Percentiles rank a stretch among this genome's conserved stretches.
Conservation (phyloP, 2,113 vertebrate genomes). For the Chaetops frenatus region DNA sequence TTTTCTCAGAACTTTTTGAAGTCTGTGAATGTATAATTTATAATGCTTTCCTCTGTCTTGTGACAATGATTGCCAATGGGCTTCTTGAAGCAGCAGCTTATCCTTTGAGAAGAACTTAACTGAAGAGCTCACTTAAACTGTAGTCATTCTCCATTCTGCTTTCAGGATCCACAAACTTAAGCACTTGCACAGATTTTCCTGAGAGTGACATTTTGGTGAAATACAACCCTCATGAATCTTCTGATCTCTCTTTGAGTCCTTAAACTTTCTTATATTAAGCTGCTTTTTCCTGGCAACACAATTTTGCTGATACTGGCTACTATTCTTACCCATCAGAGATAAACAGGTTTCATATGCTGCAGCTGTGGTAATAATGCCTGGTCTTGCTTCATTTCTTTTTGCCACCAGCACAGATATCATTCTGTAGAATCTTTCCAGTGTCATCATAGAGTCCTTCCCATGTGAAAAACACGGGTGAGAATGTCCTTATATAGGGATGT, state of each 20-base stretch:
- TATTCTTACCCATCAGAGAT: neutral
- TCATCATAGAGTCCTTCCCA: neutral
- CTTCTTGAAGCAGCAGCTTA: neutral
- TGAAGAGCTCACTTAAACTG: neutral
- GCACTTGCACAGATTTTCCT: neutral
- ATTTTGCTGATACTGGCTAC: neutral
- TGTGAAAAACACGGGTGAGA: fast-evolving
- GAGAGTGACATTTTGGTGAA: neutral
- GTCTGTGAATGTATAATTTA: neutral
- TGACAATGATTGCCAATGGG: neutral
- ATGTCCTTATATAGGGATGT: neutral
- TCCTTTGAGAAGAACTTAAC: neutral
- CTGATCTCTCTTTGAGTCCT: neutral
- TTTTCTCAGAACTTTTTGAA: neutral
- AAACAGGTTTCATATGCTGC: neutral
- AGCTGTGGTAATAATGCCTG: neutral
- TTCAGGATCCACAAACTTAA: neutral
- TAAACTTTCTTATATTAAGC: neutral
- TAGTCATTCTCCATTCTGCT: neutral
- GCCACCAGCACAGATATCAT: neutral
- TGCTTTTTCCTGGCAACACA: neutral
- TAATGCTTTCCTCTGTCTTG: neutral
- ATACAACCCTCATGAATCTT: neutral
- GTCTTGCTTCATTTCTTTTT: neutral
- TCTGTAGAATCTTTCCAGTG: neutral